These are phyloP conservation scores for Burhinus oedicnemus DNA, from an alignment of 2,113 vertebrate genomes.

Conservation along the genomic window DNA sequence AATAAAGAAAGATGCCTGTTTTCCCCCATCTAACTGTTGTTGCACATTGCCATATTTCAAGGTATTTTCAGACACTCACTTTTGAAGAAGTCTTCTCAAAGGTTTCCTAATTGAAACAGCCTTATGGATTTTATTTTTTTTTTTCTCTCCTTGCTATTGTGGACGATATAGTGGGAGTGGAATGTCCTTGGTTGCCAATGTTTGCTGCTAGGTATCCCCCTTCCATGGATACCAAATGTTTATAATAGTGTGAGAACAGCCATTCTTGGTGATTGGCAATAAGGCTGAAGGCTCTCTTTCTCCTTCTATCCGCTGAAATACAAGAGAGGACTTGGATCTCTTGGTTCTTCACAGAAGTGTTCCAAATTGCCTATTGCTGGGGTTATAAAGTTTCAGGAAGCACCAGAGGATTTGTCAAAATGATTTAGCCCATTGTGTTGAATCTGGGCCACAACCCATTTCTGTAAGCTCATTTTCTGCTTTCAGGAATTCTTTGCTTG, in stretches of 20 bases:
- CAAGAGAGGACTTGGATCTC: constrained; percentile 17
- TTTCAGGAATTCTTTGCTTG: constrained; percentile 33
- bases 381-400: constrained; percentile 35
- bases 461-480: constrained; percentile 28
- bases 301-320: not conserved
- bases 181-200: constrained; percentile 56
- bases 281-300: not conserved
- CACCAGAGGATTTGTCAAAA: constrained; percentile 38
- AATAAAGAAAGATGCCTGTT: not conserved
- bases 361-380: constrained; percentile 34
- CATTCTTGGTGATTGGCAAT: constrained; percentile 27
- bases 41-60: not conserved
- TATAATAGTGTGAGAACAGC: constrained; percentile 47
- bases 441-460: constrained; percentile 32
- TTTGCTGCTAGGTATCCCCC: constrained; percentile 62
- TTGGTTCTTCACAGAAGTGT: constrained; percentile 4
- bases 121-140: not conserved
- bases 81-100: not conserved
- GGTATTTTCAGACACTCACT: not conserved
- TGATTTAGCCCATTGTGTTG: constrained; percentile 19
- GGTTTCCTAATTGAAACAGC: not conserved
- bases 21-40: not conserved
- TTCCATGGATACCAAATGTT: constrained; percentile 67
- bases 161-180: not conserved
- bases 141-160: not conserved